Percentiles rank a stretch among this genome's conserved stretches.
These are phyloP conservation scores for Lota lota DNA, from an alignment of 2,113 vertebrate genomes.

Conservation along the genomic window DNA sequence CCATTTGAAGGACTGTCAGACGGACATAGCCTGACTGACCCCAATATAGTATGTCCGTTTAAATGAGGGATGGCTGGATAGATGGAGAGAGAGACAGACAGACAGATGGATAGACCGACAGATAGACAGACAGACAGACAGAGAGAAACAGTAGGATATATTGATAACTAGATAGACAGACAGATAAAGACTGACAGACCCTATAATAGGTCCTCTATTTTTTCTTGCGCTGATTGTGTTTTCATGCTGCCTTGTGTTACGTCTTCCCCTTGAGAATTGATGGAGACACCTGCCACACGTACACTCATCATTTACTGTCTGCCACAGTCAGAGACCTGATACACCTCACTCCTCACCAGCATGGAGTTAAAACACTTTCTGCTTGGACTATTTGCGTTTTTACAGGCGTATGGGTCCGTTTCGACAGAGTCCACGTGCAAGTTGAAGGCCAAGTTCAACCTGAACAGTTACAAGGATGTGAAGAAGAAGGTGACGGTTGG, in stretches of 20 bases:
- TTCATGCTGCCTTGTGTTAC: conserved; percentile 16
- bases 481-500: conserved; percentile 77
- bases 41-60: too few relatives aligned
- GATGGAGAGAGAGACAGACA: too few relatives aligned
- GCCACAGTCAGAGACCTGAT: conserved; percentile 45
- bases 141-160: background rate
- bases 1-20: too few relatives aligned
- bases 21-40: too few relatives aligned
- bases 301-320: too few relatives aligned
- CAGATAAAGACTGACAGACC: background rate
- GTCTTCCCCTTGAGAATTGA: conserved; percentile 30
- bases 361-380: conserved; percentile 53
- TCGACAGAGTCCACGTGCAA: conserved; percentile 56
- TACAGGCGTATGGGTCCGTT: conserved; percentile 13
- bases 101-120: too few relatives aligned
- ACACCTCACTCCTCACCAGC: conserved; percentile 8
- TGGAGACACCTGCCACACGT: too few relatives aligned
- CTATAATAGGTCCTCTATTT: background rate
- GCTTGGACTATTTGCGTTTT: conserved; percentile 50
- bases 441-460: conserved; percentile 72
- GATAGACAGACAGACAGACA: too few relatives aligned
- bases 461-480: conserved; percentile 76
- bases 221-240: conserved; percentile 16
- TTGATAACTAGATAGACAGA: background rate
- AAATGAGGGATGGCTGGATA: too few relatives aligned